Evolutionary conservation across 2,797 vertebrate species (phyloP), one percentile per base, ranked within the genome.

Genomic region (Diplodus puntazzo): DNA sequence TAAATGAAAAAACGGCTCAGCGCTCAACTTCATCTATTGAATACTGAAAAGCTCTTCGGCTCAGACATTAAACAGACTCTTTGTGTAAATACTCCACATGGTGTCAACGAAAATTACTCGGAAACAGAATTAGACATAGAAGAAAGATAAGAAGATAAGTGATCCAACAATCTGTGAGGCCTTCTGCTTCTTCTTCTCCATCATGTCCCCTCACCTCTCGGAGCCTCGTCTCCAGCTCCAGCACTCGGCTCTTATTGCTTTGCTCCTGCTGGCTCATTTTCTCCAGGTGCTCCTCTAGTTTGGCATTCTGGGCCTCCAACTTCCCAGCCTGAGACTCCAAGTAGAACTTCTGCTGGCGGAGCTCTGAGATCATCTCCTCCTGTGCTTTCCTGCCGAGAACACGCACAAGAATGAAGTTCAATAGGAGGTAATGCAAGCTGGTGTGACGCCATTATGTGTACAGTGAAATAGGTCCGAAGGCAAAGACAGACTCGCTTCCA

Each of bases 321-420:
- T 96, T 96, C 16, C 95, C 95, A 78, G 94, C 94, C 96, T 96
- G 95, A 94, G 95, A 95, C 75, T 96, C 95, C 87, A 96, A 82
- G 91, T 99, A 99, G 93, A 99, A 99, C 89, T 99, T 99, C 94
- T 99, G 98, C 85, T 99, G 98, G 77, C 98, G 95, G 63, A 99
- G 97, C 89, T 99, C 98, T 52, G 98, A 98, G 89, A 99, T 99
- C 98, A 99, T 99, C 92, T 99, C 98, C 86, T 99, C 98, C 85
- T 99, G 98, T 77, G 98, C 98, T 97, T 99, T 99, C 98, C 98
- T 99, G 86, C 71, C 30, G 64, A 66, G 11, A 46, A 42, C 53
- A 83, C 20, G 77, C 50, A 81, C n/a, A 12, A 65, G 45, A 53
- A 79, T 68, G 48, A 20, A 21, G n/a, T 59, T 69, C 21, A 61